Evolutionary conservation across 2,888 invertebrate genomes (phyloP).

Genomic region (Arenicola marina): DNA sequence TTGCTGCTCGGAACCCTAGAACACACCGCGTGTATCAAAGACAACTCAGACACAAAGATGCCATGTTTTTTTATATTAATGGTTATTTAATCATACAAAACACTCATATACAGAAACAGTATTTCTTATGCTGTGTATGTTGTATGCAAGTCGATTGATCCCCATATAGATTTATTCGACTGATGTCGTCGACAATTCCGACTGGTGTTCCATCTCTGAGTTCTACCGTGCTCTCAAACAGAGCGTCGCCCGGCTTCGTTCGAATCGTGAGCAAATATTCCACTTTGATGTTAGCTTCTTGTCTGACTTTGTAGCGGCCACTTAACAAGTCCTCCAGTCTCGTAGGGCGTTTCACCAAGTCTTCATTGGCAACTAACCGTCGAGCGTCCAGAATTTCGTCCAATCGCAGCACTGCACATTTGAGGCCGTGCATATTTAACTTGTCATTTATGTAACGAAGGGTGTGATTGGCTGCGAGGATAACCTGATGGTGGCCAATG

Average conservation of each 20-base stretch:
- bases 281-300: too few relatives aligned
- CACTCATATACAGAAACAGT: constrained; percentile 43
- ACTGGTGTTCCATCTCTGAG: constrained; percentile 42
- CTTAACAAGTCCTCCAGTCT: too few relatives aligned
- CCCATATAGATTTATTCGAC: constrained; percentile 61
- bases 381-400: constrained; percentile 71
- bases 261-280: constrained; percentile 68
- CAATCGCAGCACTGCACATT: constrained; percentile 65
- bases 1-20: too few relatives aligned
- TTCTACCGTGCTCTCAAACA: constrained; percentile 83
- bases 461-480: constrained; percentile 68
- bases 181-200: constrained; percentile 70
- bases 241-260: constrained; percentile 72
- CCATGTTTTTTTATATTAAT: too few relatives aligned
- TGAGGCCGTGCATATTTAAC: constrained; percentile 58
- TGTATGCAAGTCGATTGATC: constrained; percentile 59
- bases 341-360: too few relatives aligned
- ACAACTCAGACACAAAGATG: too few relatives aligned
- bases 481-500: constrained; percentile 65
- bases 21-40: too few relatives aligned
- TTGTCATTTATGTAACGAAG: constrained; percentile 71
- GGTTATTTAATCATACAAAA: too few relatives aligned
- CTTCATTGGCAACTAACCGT: constrained; percentile 55
- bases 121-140: constrained; percentile 46
- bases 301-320: constrained; percentile 43